These are phyloP conservation scores for Dasysyrphus tricinctus DNA, from an alignment of 2,888 invertebrate species.

Conservation along the genomic window DNA sequence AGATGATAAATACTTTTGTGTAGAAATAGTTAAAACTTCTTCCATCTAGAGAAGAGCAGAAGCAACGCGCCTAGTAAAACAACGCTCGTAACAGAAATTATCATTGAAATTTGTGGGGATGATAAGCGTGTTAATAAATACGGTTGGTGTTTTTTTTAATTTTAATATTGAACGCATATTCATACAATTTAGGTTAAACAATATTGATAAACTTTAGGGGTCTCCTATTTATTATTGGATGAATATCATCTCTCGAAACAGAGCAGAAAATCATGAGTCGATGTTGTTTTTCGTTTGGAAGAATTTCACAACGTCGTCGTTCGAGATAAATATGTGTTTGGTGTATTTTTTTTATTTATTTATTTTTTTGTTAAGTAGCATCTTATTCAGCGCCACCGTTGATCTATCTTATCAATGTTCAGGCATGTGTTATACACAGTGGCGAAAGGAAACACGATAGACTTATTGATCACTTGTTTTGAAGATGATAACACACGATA, in stretches of 20 bases:
- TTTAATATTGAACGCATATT: constrained; percentile 57
- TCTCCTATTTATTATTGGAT: constrained; percentile 76
- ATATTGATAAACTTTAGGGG: constrained; percentile 76
- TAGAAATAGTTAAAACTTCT: constrained; percentile 72
- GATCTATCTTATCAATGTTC: constrained; percentile 57
- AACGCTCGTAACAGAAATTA: constrained; percentile 54
- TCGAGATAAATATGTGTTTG: constrained; percentile 60
- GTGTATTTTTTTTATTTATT: background rate
- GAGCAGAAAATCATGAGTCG: constrained; percentile 62
- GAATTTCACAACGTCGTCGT: constrained; percentile 48
- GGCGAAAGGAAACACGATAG: constrained; percentile 37
- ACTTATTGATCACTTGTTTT: constrained; percentile 73
- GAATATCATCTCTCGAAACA: constrained; percentile 70
- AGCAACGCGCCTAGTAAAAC: constrained; percentile 8
- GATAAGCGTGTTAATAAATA: constrained; percentile 62
- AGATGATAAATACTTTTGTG: constrained; percentile 66
- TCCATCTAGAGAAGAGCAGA: constrained; percentile 55
- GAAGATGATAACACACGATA: constrained; percentile 66
- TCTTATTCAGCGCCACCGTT: constrained; percentile 43
- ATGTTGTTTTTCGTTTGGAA: constrained; percentile 59
- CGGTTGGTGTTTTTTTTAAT: constrained; percentile 9
- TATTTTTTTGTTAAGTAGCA: constrained; percentile 38
- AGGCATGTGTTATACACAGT: constrained; percentile 41
- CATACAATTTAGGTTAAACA: constrained; percentile 75
- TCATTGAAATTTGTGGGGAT: constrained; percentile 63